These are phyloP conservation scores for Coleophora flavipennella DNA, from an alignment of 2,888 invertebrate genomes.

Conservation along the genomic window DNA sequence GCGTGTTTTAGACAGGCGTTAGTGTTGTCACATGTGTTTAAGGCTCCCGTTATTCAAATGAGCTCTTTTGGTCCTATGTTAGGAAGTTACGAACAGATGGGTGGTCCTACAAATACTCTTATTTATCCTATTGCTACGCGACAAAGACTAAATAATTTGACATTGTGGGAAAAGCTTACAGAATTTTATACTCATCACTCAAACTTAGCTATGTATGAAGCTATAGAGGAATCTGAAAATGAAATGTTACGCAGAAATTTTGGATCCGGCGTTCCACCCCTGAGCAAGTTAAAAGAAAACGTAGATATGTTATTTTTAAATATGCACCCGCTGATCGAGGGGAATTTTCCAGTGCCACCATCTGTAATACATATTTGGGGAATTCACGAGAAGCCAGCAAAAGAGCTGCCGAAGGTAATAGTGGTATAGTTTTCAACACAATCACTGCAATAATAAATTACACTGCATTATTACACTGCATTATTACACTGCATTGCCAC, in stretches of 20 bases:
- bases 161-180: slow-evolving; percentile 25
- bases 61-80: slow-evolving; percentile 28
- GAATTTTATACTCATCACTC: slow-evolving; percentile 15
- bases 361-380: slow-evolving; percentile 46
- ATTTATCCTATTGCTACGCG: slow-evolving; percentile 21
- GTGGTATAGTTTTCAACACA: not conserved
- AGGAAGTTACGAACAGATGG: slow-evolving; percentile 18
- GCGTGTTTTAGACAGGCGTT: slow-evolving; percentile 21
- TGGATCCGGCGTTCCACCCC: slow-evolving; percentile 19
- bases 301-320: slow-evolving; percentile 20
- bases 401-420: slow-evolving; percentile 40
- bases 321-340: slow-evolving; percentile 37
- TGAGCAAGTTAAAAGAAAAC: slow-evolving; percentile 17
- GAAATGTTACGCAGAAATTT: slow-evolving; percentile 17
- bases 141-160: slow-evolving; percentile 21
- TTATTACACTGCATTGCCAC: not conserved
- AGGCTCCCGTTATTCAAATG: slow-evolving; percentile 34
- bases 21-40: slow-evolving; percentile 26
- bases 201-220: slow-evolving; percentile 7
- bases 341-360: slow-evolving; percentile 41
- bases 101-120: slow-evolving; percentile 26
- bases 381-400: slow-evolving; percentile 32
- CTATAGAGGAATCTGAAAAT: slow-evolving; percentile 17
- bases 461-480: not conserved
- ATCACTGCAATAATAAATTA: not conserved